Evolutionary conservation across 30 jellyfish, hydroid and myxozoan genomes (phyloP).

Genomic region (Rhopilema esculentum): DNA sequence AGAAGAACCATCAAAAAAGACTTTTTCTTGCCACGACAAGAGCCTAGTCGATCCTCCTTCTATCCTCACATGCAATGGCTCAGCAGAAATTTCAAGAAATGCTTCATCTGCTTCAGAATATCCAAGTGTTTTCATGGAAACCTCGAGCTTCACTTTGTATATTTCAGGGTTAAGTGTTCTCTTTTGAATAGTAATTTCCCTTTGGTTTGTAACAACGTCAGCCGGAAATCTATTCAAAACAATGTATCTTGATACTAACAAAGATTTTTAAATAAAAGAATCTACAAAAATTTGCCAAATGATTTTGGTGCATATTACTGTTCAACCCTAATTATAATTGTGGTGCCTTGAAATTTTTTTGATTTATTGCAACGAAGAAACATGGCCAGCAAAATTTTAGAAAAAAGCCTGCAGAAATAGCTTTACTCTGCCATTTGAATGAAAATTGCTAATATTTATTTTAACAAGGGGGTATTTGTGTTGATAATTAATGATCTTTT

Average conservation of each 20-base stretch:
- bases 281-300: too few species aligned
- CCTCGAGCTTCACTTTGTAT: slow-evolving; percentile 31
- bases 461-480: background rate
- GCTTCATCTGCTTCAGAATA: slow-evolving; percentile 47
- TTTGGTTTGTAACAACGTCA: slow-evolving; percentile 34
- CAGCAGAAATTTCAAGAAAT: slow-evolving; percentile 17
- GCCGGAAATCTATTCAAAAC: slow-evolving; percentile 43
- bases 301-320: too few species aligned
- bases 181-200: slow-evolving; percentile 41
- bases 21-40: slow-evolving; percentile 33
- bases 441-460: too few species aligned
- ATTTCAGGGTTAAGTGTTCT: slow-evolving; percentile 37
- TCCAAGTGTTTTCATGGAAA: slow-evolving; percentile 42
- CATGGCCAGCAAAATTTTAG: background rate
- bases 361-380: too few species aligned
- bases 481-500: background rate
- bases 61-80: slow-evolving; percentile 44
- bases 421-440: too few species aligned
- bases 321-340: too few species aligned
- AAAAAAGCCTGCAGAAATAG: background rate
- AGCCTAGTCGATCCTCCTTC: slow-evolving; percentile 42
- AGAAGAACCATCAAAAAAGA: slow-evolving; percentile 32
- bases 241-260: too few species aligned
- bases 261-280: too few species aligned
- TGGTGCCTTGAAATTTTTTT: too few species aligned